Evolutionary conservation across 2,888 invertebrate species (phyloP), one percentile per base, ranked within the genome.

Genomic region (Acanthoscelides obtectus): DNA sequence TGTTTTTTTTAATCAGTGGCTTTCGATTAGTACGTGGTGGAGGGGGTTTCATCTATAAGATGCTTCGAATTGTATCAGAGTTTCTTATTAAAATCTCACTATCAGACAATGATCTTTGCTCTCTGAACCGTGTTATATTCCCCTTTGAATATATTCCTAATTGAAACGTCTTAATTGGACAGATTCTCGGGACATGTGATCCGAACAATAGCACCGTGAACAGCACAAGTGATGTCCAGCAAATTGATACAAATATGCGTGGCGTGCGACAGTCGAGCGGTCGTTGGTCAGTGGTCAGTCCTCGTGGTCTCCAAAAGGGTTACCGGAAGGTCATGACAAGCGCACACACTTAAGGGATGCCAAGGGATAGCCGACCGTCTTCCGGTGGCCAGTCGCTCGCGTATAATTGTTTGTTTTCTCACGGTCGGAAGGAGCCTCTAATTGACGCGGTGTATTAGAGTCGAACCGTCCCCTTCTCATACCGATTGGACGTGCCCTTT

Each of bases 361-460:
- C 81, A 69, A 21, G 63, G 63, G 80, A 67, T 71, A 67, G 69
- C 78, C 81, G 80, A 80, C 80, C 80, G 72, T 68, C 70, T 76
- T 73, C 79, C 73, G 74, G 75, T 78, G 73, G 72, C 79, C 76
- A 77, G 73, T 80, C 80, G 81, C 76, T 84, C 82, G 82, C 81
- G 81, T 80, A 81, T 85, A 85, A 85, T 85, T 85, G 85, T 85
- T 85, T 85, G 85, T 85, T 85, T 85, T 85, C 85, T 85, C 85
- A 85, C 85, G 85, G 80, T 84, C 81, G 80, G 83, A 77, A 81
- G 83, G 83, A 81, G 82, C 81, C 83, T 84, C 85, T 85, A 85
- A 85, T 85, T 85, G 85, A 85, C 85, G 83, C 83, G 79, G 83
- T 80, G 84, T 82, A 85, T 84, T 45, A 45, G 45, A 45, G 45